Evolutionary conservation across 92 coral and sea anemone species (phyloP).

Genomic region (Siderastrea radians): DNA sequence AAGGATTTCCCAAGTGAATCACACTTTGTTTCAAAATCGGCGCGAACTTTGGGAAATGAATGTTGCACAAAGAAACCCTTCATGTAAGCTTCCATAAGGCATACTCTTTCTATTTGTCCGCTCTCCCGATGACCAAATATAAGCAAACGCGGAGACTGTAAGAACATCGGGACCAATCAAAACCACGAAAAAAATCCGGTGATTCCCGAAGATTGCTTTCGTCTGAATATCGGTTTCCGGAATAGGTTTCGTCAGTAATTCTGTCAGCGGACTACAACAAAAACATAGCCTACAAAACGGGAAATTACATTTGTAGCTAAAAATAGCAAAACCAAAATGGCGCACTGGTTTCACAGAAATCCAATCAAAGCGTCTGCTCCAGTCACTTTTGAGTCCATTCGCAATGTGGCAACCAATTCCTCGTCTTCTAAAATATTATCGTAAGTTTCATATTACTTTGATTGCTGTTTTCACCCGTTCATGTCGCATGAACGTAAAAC

Average conservation of each 20-base stretch:
- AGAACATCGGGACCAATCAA: conserved; percentile 49
- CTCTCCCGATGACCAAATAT: neutral
- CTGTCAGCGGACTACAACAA: conserved; percentile 41
- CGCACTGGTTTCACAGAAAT: conserved; percentile 99
- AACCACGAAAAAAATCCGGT: neutral
- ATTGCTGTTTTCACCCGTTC: neutral
- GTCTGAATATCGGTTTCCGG: neutral
- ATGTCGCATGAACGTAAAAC: too few species aligned
- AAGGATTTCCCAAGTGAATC: neutral
- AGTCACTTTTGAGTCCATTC: conserved; percentile 92
- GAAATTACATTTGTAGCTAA: conserved; percentile 29
- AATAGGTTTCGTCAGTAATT: conserved; percentile 3
- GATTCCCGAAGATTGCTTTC: neutral
- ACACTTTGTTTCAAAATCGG: conserved; percentile 5
- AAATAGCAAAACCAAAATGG: conserved; percentile 81
- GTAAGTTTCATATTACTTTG: conserved; percentile 60
- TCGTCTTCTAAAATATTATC: conserved; percentile 85
- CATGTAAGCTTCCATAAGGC: neutral
- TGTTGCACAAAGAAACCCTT: neutral
- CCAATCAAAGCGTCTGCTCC: conserved; percentile 99
- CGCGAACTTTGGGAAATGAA: neutral
- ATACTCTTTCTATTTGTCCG: neutral
- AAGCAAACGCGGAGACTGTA: neutral
- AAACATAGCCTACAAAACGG: neutral
- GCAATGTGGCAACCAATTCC: conserved; percentile 83